Base-by-base conservation (phyloP, 2,113 vertebrate species). In the Corythaixoides concolor region DNA sequence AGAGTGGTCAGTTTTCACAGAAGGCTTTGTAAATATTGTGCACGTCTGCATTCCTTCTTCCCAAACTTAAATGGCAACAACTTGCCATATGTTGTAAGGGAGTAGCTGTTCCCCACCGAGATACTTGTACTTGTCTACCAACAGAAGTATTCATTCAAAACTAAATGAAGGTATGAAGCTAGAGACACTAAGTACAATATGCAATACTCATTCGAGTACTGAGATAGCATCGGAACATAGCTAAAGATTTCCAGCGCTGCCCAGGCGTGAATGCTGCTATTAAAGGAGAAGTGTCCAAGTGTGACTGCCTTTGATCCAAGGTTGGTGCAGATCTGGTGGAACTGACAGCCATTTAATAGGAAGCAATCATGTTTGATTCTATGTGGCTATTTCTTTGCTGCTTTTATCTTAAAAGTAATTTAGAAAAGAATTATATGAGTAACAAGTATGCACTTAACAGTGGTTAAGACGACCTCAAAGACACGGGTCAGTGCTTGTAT, bases 251-350 rank as follows among this genome's bases (percentile, higher is more conserved):
- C 92, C 68, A 81, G 79, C 0, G 0, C 79, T 95, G 60, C 50
- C 85, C 90, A 81, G 90, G 76, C 88, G 32, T 85, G 80, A 94
- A 75, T 64, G 83, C 78, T 50, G 35, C 86, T 90, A 32, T 85
- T 92, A 83, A 89, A 81, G 93, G 86, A 75, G 26, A 93, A 72
- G 92, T 89, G 90, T 89, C 86, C 73, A 79, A 87, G 94, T 95
- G 91, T 97, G 96, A 95, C 88, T 93, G 90, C 94, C 80, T 94
- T 93, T 95, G 89, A 81, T 90, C 84, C 80, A 76, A 50, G 58
- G 41, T n/a, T 96, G 92, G 73, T 66, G 82, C 52, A 73, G 81
- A 91, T 64, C 80, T 79, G 89, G 69, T 93, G 74, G 97, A 96
- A 89, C 89, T 85, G 91, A 73, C 69, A 85, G 84, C 74, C 41